phyloP scores from a whole-genome alignment of 2,797 vertebrate genomes.

The Nannoperca australis region DNA sequence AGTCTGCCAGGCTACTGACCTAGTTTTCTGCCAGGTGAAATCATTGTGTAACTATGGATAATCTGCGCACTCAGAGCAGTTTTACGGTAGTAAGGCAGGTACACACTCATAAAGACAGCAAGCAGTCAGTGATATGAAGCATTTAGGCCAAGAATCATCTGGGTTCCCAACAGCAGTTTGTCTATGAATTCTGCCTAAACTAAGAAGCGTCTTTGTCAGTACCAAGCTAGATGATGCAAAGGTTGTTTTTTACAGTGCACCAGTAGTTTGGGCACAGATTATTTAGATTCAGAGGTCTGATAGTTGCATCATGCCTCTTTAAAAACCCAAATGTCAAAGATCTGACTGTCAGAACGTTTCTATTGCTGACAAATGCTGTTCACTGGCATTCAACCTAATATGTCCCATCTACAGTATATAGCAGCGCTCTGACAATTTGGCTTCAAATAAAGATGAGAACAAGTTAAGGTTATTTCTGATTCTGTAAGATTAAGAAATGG shows the following conservation, averaged over 20 bases:
- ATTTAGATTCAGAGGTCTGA: not conserved
- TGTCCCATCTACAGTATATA: not conserved
- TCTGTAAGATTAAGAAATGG: not conserved
- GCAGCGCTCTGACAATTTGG: not conserved
- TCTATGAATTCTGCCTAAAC: not conserved
- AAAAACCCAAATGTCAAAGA: not conserved
- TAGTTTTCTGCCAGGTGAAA: constrained; percentile 23
- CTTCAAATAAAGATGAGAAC: constrained; percentile 1
- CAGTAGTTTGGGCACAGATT: not conserved
- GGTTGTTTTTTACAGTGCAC: not conserved
- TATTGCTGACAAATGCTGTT: not conserved
- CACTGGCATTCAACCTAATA: not conserved
- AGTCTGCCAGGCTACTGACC: constrained; percentile 21
- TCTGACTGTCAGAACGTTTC: not conserved
- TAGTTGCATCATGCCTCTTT: not conserved
- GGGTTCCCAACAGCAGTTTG: constrained; percentile 1
- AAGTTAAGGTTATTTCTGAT: not conserved
- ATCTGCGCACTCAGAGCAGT: constrained; percentile 23
- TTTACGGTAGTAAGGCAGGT: constrained; percentile 19
- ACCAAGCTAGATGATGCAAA: not conserved
- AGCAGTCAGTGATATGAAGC: constrained; percentile 17
- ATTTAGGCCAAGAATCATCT: not conserved
- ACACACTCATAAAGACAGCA: constrained; percentile 12
- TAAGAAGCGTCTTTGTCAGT: not conserved
- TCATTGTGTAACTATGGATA: constrained; percentile 34